Base-by-base conservation (phyloP, 2,888 invertebrate species). In the Gastracanthus pulcherrimus region DNA sequence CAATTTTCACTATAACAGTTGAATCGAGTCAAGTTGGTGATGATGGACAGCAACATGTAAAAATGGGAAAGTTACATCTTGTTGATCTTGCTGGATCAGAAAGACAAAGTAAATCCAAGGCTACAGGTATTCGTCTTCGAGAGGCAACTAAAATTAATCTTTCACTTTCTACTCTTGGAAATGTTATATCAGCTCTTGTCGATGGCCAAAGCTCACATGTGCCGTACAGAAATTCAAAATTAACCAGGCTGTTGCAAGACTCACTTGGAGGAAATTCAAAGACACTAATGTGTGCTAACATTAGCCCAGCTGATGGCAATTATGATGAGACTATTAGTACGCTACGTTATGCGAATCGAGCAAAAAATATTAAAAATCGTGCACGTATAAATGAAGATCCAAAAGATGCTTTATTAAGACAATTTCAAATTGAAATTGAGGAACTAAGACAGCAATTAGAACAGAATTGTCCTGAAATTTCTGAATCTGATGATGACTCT, bases 61-160 rank as follows among this genome's bases (percentile, higher is more conserved):
- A 97, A 89, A 97, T 98, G 94, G 99, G 99, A 74, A 99, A 99
- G 92, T 93, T 99, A 76, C 98, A 99, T 93, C 94, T 99, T 70
- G 99, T 99, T 0, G 99, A 99, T 92, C 94, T 99, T 89, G 99
- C 99, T 82, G 99, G 99, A 71, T 99, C 99, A 0, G 99, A 99
- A 92, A 94, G 99, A 34, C 98, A 99, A 90, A 97, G 97, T 88
- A 98, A 99, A 92, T 99, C 99, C 0, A 98, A 98, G 87, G 98
- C 99, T 0, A 95, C 96, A 38, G 98, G 99, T 36, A 95, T 98
- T 84, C 94, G 99, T 0, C 93, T 99, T 75, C 97, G 98, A 89
- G 99, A 99, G 92, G 99, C 99, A 0, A 98, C 98, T 0, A 99
- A 99, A 92, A 99, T 99, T 86, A 99, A 99, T 93, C 94, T 99